These are phyloP conservation scores for Heliconius ethilla DNA, from an alignment of 2,888 invertebrate genomes.

Conservation along the genomic window DNA sequence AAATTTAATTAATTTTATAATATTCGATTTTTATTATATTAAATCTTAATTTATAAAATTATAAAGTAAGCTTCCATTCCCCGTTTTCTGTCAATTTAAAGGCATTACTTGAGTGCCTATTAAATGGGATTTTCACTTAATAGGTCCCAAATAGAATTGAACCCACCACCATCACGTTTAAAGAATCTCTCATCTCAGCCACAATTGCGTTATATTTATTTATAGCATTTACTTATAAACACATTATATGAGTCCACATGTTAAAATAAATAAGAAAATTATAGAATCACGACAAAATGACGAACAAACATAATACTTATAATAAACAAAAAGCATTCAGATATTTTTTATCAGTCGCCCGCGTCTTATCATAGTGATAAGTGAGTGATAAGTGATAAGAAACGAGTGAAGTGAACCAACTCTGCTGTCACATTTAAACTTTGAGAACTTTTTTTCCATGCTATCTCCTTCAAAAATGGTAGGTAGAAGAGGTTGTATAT, in stretches of 20 bases:
- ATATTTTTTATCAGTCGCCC: constrained; percentile 45
- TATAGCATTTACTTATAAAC: neutral
- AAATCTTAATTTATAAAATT: too few relatives aligned
- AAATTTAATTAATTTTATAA: too few relatives aligned
- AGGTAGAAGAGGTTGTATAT: constrained; percentile 82
- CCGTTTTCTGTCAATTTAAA: too few relatives aligned
- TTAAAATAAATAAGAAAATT: neutral
- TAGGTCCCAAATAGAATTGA: too few relatives aligned
- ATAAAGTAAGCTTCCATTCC: too few relatives aligned
- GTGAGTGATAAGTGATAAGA: constrained; percentile 37
- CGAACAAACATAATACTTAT: constrained; percentile 8
- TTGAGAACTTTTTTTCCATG: constrained; percentile 79
- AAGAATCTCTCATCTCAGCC: neutral
- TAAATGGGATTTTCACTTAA: too few relatives aligned
- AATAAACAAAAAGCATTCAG: constrained; percentile 45
- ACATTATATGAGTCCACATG: neutral
- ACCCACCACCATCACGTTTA: neutral
- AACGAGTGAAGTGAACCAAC: constrained; percentile 35
- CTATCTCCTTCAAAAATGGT: constrained; percentile 81
- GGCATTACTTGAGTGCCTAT: too few relatives aligned
- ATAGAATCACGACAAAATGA: constrained; percentile 28
- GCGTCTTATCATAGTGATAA: constrained; percentile 34
- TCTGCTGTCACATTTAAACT: constrained; percentile 62
- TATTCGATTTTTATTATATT: too few relatives aligned
- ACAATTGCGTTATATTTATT: neutral